A percentile compares a stretch with the other conserved stretches of the same genome.
Conservation (phyloP, 2,113 vertebrate species). For the Ammospiza caudacuta region DNA sequence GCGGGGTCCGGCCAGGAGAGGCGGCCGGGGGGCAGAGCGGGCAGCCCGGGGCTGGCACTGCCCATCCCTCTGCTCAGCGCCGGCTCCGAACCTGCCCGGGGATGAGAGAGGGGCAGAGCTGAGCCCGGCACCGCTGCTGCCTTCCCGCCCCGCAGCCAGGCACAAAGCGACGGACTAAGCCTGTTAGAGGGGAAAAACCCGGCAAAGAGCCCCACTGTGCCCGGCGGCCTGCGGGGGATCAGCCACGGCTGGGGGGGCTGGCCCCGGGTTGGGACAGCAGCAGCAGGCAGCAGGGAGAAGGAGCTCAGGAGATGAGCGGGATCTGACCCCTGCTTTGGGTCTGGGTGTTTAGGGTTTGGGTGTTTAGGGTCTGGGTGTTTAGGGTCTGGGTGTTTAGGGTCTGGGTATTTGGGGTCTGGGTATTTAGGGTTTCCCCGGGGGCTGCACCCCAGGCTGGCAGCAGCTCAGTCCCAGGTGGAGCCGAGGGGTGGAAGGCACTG, state of each 20-base stretch:
- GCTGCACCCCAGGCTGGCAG: accelerated
- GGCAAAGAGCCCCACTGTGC: conserved; percentile 2
- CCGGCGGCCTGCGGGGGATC: background rate
- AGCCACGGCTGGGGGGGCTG: background rate
- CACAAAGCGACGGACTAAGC: conserved; percentile 68
- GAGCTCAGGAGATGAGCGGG: background rate
- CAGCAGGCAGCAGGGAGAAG: background rate
- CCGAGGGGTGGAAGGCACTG: background rate
- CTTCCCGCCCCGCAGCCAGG: background rate
- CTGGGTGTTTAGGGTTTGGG: no score
- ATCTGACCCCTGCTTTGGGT: accelerated
- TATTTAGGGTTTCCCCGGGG: background rate
- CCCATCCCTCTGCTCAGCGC: conserved; percentile 74
- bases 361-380: accelerated
- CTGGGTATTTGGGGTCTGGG: accelerated
- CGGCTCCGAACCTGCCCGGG: conserved; percentile 43
- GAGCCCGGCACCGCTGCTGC: background rate
- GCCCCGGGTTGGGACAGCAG: accelerated
- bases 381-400: background rate
- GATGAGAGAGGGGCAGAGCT: background rate
- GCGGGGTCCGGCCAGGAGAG: conserved; percentile 68
- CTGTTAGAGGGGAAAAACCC: conserved; percentile 55
- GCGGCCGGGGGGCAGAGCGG: conserved; percentile 52
- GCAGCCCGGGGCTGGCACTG: conserved; percentile 78
- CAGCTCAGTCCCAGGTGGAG: background rate